These are phyloP conservation scores for Tethya wilhelma DNA, from an alignment of 37 sponge, comb jelly and placozoan genomes.

Conservation along the genomic window DNA sequence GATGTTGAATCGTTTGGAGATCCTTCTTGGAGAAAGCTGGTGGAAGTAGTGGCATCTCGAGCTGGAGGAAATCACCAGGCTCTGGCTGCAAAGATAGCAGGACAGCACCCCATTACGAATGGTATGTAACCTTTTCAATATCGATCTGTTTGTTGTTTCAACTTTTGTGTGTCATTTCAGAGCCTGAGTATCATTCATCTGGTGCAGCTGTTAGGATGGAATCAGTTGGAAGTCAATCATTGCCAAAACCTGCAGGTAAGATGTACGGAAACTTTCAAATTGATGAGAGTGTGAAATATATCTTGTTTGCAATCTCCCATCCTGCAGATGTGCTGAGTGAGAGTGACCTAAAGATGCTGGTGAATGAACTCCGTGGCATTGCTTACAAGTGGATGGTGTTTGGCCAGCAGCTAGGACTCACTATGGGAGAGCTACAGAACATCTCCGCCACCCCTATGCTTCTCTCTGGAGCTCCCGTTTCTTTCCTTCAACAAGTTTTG, in stretches of 20 bases:
- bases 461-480: neutral
- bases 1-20: conserved; percentile 14
- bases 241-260: too few relatives aligned
- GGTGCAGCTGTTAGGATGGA: too few relatives aligned
- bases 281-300: too few relatives aligned
- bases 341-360: neutral
- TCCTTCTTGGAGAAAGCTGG: conserved; percentile 38
- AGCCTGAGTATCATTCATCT: too few relatives aligned
- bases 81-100: conserved; percentile 11
- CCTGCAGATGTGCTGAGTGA: neutral
- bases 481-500: conserved; percentile 18
- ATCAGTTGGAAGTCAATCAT: too few relatives aligned
- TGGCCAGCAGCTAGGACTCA: conserved; percentile 6
- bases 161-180: too few relatives aligned
- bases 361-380: neutral
- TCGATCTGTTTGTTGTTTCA: too few relatives aligned
- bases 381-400: neutral
- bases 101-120: neutral
- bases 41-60: conserved; percentile 17
- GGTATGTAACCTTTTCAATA: too few relatives aligned
- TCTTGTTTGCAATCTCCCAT: too few relatives aligned
- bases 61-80: conserved; percentile 11
- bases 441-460: neutral
- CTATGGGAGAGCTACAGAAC: neutral
- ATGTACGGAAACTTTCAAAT: too few relatives aligned